Percentiles rank a stretch among this genome's conserved stretches.
Evolutionary conservation across 2,888 invertebrate genomes (phyloP).

Genomic region (Drosophila monieri): DNA sequence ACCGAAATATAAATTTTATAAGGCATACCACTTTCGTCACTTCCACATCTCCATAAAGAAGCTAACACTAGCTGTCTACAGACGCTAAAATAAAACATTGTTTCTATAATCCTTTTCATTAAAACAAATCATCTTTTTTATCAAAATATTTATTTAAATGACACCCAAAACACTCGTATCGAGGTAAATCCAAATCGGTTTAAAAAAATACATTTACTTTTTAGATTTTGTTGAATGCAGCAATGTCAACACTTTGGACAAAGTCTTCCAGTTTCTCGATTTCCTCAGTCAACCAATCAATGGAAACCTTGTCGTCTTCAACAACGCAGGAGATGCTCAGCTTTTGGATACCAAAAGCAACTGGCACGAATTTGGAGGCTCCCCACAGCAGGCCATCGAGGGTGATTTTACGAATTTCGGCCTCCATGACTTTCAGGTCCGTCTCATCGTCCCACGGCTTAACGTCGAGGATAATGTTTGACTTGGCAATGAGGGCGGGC

Average conservation of each 20-base stretch:
- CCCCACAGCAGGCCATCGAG: constrained; percentile 97
- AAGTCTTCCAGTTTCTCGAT: constrained; percentile 93
- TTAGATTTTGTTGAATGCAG: constrained; percentile 97
- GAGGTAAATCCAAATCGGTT: constrained; percentile 25
- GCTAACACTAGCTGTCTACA: neutral
- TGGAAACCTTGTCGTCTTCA: constrained; percentile 97
- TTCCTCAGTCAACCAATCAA: constrained; percentile 94
- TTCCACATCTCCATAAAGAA: neutral
- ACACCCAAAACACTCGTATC: constrained; percentile 26
- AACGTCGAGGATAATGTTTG: constrained; percentile 95
- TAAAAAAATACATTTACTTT: constrained; percentile 4
- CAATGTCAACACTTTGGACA: constrained; percentile 96
- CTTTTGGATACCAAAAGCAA: constrained; percentile 96
- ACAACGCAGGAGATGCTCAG: constrained; percentile 96
- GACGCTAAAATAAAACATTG: neutral
- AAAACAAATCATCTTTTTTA: constrained; percentile 1
- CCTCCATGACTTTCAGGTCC: constrained; percentile 94
- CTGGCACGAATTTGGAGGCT: constrained; percentile 94
- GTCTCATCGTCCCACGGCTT: constrained; percentile 97
- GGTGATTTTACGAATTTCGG: constrained; percentile 89
- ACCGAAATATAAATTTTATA: constrained; percentile 32
- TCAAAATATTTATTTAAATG: constrained; percentile 43
- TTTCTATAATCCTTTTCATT: neutral
- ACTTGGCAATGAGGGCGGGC: constrained; percentile 95
- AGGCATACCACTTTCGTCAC: constrained; percentile 8